phyloP scores from a whole-genome alignment of 1,140 invertebrate species.

The Holotrichia oblita region DNA sequence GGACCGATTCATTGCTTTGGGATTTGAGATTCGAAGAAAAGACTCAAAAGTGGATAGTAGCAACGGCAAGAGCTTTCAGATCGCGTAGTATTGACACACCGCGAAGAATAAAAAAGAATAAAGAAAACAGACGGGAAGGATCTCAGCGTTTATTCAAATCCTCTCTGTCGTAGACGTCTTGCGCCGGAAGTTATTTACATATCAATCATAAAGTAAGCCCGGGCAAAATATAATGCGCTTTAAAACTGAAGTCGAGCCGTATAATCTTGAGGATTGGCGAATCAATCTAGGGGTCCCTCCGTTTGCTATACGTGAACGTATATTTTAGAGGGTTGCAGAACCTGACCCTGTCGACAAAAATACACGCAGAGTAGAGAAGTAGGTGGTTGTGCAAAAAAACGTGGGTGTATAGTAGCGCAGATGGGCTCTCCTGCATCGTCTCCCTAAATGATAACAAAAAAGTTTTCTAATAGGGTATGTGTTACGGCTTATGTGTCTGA shows the following conservation, averaged over 20 bases:
- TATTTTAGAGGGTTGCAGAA: conserved; percentile 24
- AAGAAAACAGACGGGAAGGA: neutral
- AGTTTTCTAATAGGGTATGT: conserved; percentile 46
- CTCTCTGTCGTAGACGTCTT: conserved; percentile 3
- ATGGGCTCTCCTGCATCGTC: conserved; percentile 23
- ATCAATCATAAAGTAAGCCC: conserved; percentile 46
- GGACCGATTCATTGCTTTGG: conserved; percentile 29
- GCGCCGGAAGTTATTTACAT: conserved; percentile 43
- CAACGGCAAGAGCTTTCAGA: neutral
- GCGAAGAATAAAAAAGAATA: neutral
- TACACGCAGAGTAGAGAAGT: neutral
- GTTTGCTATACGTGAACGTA: conserved; percentile 22
- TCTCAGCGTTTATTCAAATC: conserved; percentile 29
- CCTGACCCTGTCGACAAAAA: conserved; percentile 2
- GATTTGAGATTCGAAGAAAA: conserved; percentile 23
- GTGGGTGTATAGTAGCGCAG: conserved; percentile 27
- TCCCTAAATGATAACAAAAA: conserved; percentile 45
- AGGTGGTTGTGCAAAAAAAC: conserved; percentile 23
- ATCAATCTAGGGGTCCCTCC: conserved; percentile 43
- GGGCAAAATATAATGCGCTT: conserved; percentile 45
- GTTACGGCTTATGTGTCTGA: conserved; percentile 44
- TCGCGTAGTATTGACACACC: conserved; percentile 11
- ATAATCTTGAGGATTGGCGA: conserved; percentile 44
- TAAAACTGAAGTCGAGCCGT: conserved; percentile 44
- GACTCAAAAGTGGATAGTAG: neutral